Percentiles rank a stretch among this genome's conserved stretches.
phyloP scores from a whole-genome alignment of 2,113 vertebrate genomes.

The Numenius arquata region DNA sequence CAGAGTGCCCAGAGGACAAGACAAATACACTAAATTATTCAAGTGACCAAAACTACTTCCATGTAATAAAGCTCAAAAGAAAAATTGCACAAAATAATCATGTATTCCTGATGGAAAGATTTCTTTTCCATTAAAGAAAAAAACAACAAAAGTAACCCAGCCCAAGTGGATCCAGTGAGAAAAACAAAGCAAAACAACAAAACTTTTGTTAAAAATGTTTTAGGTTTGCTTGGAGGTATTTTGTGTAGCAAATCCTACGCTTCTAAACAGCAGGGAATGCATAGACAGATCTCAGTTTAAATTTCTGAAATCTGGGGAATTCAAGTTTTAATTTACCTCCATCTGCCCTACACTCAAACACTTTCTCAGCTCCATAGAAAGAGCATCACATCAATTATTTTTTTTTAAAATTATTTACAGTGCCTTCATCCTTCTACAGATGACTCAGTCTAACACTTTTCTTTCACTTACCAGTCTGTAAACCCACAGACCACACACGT shows the following conservation, averaged over 20 bases:
- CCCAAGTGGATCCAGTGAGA: not conserved
- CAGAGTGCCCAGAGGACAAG: not conserved
- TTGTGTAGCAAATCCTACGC: not conserved
- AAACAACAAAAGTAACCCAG: not conserved
- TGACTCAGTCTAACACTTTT: slow-evolving; percentile 20
- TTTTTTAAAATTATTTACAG: not conserved
- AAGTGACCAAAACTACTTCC: not conserved
- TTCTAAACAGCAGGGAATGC: not conserved
- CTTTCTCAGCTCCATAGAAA: not conserved
- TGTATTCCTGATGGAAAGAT: not conserved
- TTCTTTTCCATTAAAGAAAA: not conserved
- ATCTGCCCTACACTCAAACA: not conserved
- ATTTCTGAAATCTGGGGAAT: not conserved
- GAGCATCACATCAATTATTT: not conserved
- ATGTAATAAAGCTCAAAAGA: not conserved
- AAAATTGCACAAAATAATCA: not conserved
- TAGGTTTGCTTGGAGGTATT: not conserved
- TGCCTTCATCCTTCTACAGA: not conserved
- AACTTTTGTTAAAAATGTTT: not conserved
- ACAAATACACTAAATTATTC: not conserved
- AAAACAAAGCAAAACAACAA: not conserved
- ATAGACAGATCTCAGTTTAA: not conserved
- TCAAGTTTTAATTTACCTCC: not conserved
- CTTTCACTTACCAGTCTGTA: not conserved
- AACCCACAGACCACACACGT: slow-evolving; percentile 38